Conservation (phyloP, 2,888 invertebrate genomes). For the Calliopum simillimum region DNA sequence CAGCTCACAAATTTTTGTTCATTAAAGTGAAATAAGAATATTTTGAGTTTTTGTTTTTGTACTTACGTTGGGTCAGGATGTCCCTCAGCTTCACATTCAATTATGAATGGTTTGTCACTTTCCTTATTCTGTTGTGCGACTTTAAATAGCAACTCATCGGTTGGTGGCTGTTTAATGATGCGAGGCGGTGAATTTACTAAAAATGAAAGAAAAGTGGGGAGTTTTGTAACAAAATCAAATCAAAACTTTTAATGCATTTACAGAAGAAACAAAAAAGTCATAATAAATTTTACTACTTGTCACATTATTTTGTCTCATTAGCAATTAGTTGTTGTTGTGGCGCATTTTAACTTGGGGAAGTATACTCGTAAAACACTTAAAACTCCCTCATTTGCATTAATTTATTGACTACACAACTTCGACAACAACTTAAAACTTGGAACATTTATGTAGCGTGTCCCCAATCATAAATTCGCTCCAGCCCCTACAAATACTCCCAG, state of each 20-base stretch:
- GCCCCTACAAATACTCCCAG: too few species aligned
- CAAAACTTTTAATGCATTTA: background rate
- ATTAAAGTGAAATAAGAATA: too few species aligned
- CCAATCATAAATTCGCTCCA: too few species aligned
- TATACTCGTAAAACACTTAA: too few species aligned
- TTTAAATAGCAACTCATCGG: constrained; percentile 91
- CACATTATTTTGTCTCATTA: background rate
- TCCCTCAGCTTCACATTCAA: constrained; percentile 96
- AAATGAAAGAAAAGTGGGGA: constrained; percentile 36
- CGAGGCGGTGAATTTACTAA: constrained; percentile 89
- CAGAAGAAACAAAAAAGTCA: background rate
- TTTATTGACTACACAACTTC: too few species aligned
- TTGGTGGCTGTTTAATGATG: constrained; percentile 92
- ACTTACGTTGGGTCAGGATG: constrained; percentile 93
- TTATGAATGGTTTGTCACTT: constrained; percentile 92
- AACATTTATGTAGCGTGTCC: too few species aligned
- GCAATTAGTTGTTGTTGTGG: too few species aligned
- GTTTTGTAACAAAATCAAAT: background rate
- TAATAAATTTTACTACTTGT: background rate
- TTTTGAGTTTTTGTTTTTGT: background rate
- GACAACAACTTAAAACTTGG: too few species aligned
- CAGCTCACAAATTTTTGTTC: too few species aligned
- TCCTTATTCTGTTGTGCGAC: constrained; percentile 85
- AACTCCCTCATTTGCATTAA: too few species aligned
- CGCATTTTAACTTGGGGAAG: too few species aligned